Conservation (phyloP, 2,888 invertebrate species). For the Hirtodrosophila cameraria region DNA sequence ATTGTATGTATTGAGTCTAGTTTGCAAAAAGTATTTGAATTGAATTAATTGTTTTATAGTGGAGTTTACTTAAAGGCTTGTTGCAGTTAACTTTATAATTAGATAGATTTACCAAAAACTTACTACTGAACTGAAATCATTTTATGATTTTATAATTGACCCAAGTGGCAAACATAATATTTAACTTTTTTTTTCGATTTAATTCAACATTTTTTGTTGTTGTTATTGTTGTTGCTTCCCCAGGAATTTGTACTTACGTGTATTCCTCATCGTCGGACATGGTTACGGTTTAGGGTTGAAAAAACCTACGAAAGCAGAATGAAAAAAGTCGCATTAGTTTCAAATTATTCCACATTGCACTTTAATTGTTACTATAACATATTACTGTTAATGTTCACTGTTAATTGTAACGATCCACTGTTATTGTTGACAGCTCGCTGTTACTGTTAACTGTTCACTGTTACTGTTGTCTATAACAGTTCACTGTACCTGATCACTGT, state of each 20-base stretch:
- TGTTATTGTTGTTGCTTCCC: conserved; percentile 18
- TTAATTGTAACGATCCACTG: background rate
- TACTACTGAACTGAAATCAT: conserved; percentile 28
- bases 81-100: background rate
- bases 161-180: background rate
- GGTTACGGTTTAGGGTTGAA: conserved; percentile 87
- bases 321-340: background rate
- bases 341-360: no score
- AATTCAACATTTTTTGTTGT: no score
- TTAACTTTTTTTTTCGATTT: no score
- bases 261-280: conserved; percentile 98
- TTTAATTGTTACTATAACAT: background rate
- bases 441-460: background rate
- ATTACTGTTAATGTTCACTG: conserved; percentile 12
- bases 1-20: background rate
- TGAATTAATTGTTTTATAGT: no score
- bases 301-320: conserved; percentile 84
- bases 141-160: conserved; percentile 1
- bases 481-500: background rate
- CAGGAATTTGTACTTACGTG: conserved; percentile 90
- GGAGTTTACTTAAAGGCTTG: no score
- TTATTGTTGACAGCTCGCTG: conserved; percentile 1
- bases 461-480: conserved; percentile 1
- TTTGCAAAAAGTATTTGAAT: no score
- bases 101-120: conserved; percentile 11